Evolutionary conservation across 2,797 vertebrate species (phyloP).

Genomic region (Gephyroberyx darwinii): DNA sequence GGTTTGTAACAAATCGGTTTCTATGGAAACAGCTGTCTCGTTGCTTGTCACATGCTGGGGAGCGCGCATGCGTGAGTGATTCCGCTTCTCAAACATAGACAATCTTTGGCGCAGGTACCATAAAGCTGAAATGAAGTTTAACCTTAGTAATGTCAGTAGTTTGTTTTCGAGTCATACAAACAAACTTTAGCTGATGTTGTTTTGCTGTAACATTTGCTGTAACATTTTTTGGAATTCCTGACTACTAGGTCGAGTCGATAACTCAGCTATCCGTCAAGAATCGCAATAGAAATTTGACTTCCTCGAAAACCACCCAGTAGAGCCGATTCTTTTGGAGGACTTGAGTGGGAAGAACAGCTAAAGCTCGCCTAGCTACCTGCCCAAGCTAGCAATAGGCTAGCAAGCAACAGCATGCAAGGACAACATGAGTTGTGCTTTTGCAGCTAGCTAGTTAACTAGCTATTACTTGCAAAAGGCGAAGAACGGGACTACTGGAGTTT

Average conservation of each 20-base stretch:
- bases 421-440: slow-evolving; percentile 17
- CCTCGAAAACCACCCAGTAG: not conserved
- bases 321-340: slow-evolving; percentile 6
- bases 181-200: no score
- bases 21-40: no score
- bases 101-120: not conserved
- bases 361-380: not conserved
- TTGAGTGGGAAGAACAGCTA: not conserved
- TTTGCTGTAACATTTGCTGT: no score
- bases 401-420: slow-evolving; percentile 2
- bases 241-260: not conserved
- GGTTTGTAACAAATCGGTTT: no score
- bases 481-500: slow-evolving; percentile 2
- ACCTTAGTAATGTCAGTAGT: no score
- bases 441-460: slow-evolving; percentile 5
- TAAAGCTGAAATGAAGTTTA: not conserved
- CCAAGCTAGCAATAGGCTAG: slow-evolving; percentile 14
- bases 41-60: no score
- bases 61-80: no score
- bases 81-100: not conserved
- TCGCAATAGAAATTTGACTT: slow-evolving; percentile 1
- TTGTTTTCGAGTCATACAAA: no score
- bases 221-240: no score
- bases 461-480: not conserved
- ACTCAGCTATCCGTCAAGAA: not conserved